Conservation (phyloP, 2,888 invertebrate genomes). For the Platypus cylindrus region DNA sequence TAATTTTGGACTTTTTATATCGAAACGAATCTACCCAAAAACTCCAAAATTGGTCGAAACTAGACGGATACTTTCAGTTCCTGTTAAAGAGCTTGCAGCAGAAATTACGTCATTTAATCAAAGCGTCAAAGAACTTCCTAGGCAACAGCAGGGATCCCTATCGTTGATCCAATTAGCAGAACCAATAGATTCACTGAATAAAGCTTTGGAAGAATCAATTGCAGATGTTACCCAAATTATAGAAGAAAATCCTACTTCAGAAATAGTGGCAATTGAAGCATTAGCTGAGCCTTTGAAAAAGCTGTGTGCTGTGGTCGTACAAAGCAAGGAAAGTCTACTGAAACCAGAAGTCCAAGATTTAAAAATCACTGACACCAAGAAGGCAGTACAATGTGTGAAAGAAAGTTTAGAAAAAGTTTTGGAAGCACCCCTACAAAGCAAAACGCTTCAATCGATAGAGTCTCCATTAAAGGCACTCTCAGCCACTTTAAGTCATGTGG, state of each 20-base stretch:
- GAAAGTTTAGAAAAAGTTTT: no score
- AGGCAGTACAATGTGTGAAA: not conserved
- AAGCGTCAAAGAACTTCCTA: slow-evolving; percentile 1
- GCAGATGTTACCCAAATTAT: not conserved
- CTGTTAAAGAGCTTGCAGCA: not conserved
- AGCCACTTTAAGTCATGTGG: not conserved
- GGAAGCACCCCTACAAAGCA: not conserved
- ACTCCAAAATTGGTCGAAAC: not conserved
- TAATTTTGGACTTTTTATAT: not conserved
- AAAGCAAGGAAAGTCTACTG: slow-evolving; percentile 13
- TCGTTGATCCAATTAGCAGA: slow-evolving; percentile 13
- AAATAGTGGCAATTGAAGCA: slow-evolving; percentile 9
- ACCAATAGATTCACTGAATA: slow-evolving; percentile 9
- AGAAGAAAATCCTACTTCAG: slow-evolving; percentile 7
- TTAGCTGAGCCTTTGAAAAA: slow-evolving; percentile 17
- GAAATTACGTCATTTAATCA: slow-evolving; percentile 2
- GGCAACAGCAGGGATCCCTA: slow-evolving; percentile 9
- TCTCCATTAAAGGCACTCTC: not conserved
- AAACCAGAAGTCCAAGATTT: slow-evolving; percentile 10
- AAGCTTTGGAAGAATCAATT: slow-evolving; percentile 10
- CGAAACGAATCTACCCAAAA: not conserved
- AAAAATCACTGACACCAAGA: not conserved
- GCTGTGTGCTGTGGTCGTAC: slow-evolving; percentile 16
- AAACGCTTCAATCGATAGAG: not conserved
- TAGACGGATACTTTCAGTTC: not conserved